Evolutionary conservation across 2,797 vertebrate species (phyloP).

Genomic region (Lithobates pipiens): DNA sequence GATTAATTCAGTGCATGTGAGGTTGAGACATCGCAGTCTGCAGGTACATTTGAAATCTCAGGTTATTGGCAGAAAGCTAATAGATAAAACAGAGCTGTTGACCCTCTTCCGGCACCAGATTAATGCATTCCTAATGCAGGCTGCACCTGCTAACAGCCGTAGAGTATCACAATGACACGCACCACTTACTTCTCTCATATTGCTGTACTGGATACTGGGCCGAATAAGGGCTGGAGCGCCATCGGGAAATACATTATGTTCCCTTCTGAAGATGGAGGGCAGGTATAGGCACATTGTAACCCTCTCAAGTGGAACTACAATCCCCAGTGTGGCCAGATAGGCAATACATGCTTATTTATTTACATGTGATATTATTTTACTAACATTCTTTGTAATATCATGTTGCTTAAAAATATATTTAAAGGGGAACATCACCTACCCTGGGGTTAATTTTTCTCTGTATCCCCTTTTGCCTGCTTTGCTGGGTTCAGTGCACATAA

Average conservation of each 20-base stretch:
- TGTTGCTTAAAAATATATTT: too few relatives aligned
- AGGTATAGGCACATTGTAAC: background rate
- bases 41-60: background rate
- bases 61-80: constrained; percentile 29
- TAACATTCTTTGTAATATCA: too few relatives aligned
- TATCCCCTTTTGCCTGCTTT: too few relatives aligned
- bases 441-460: too few relatives aligned
- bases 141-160: constrained; percentile 34
- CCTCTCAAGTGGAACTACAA: background rate
- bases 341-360: too few relatives aligned
- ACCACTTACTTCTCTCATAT: constrained; percentile 4
- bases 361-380: too few relatives aligned
- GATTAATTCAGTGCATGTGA: constrained; percentile 15
- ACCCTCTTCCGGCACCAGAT: constrained; percentile 10
- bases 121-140: constrained; percentile 30
- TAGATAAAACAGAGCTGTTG: constrained; percentile 15
- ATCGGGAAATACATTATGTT: constrained; percentile 5
- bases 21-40: background rate
- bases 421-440: too few relatives aligned
- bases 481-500: too few relatives aligned
- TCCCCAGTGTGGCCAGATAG: background rate
- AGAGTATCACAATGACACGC: constrained; percentile 17
- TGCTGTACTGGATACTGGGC: background rate
- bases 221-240: background rate
- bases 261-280: background rate